These are phyloP conservation scores for Glyptemys insculpta DNA, from an alignment of 2,797 vertebrate species.

Conservation along the genomic window DNA sequence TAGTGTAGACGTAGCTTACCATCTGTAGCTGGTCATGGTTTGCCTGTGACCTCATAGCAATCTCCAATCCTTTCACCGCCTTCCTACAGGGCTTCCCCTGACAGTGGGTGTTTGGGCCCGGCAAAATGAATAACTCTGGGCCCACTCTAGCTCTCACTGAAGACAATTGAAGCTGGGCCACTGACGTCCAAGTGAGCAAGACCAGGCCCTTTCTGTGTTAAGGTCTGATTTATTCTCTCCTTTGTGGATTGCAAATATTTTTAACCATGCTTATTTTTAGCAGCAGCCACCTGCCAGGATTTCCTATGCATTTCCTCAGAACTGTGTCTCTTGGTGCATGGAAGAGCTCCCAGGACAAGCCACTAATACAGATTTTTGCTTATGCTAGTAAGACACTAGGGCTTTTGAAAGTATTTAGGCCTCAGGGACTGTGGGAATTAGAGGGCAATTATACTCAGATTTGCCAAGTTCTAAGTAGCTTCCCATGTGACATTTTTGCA, in stretches of 20 bases:
- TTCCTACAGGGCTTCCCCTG: not conserved
- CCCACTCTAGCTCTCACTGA: not conserved
- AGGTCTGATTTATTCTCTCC: not conserved
- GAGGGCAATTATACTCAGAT: not conserved
- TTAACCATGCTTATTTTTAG: not conserved
- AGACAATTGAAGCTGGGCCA: not conserved
- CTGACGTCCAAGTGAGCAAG: not conserved
- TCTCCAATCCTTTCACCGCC: not conserved
- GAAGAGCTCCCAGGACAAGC: not conserved
- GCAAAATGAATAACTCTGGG: accelerated
- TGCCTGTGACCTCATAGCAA: not conserved
- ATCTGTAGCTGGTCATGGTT: not conserved
- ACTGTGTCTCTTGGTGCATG: not conserved
- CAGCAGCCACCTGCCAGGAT: not conserved
- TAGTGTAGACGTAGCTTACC: not conserved
- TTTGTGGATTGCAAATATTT: not conserved
- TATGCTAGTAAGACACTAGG: not conserved
- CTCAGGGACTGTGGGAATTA: not conserved
- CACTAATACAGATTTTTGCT: not conserved
- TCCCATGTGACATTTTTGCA: not conserved
- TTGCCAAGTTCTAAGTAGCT: accelerated
- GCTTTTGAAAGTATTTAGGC: not conserved
- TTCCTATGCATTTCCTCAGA: not conserved
- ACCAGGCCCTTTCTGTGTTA: not conserved
- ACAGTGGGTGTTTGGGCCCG: not conserved